Evolutionary conservation across 2,888 invertebrate species (phyloP).

Genomic region (Odontocerum albicorne): DNA sequence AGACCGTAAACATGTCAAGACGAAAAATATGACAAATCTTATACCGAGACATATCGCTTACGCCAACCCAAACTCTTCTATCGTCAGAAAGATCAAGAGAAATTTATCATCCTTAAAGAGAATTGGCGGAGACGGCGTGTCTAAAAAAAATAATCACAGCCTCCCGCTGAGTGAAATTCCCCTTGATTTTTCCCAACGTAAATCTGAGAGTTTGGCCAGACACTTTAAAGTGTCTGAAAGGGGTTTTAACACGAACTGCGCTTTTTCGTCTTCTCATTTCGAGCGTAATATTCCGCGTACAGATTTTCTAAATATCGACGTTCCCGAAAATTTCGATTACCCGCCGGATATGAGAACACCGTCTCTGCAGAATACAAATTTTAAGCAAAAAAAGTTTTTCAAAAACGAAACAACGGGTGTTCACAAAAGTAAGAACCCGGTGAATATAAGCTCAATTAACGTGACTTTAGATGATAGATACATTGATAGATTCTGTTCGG

Average conservation of each 20-base stretch:
- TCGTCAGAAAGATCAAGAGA: conserved; percentile 56
- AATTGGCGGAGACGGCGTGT: conserved; percentile 53
- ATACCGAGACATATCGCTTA: conserved; percentile 56
- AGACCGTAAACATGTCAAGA: conserved; percentile 54
- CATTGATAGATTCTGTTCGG: conserved; percentile 45
- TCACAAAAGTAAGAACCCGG: conserved; percentile 11
- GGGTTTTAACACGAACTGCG: conserved; percentile 51
- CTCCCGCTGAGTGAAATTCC: conserved; percentile 55
- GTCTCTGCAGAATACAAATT: conserved; percentile 17
- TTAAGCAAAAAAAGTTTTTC: conserved; percentile 6
- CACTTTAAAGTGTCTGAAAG: conserved; percentile 28
- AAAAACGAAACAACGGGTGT: conserved; percentile 25
- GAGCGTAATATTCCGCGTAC: conserved; percentile 49
- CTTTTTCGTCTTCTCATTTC: conserved; percentile 48
- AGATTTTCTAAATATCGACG: conserved; percentile 49
- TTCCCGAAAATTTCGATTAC: conserved; percentile 53
- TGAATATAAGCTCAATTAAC: conserved; percentile 26
- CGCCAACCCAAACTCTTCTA: conserved; percentile 50
- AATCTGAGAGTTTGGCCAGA: conserved; percentile 47
- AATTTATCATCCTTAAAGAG: conserved; percentile 57
- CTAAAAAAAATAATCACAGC: conserved; percentile 54
- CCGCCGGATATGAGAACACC: conserved; percentile 39
- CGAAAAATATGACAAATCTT: conserved; percentile 55
- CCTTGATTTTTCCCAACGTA: conserved; percentile 54
- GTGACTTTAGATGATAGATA: conserved; percentile 48